Conservation (phyloP, 1,140 invertebrate genomes). For the Eulimnadia texana region DNA sequence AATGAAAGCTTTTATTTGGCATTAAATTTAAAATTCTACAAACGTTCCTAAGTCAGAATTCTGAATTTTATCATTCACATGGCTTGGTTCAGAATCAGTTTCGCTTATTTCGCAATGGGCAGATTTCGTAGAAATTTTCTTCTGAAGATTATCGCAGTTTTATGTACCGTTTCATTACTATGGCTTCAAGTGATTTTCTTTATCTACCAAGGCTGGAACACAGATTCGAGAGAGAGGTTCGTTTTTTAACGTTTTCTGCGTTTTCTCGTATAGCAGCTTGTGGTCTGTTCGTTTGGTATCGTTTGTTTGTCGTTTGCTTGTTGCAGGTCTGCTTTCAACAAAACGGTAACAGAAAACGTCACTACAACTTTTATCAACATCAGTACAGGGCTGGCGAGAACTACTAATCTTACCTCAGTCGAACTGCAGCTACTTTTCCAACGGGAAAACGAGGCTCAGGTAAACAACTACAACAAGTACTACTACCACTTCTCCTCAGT, state of each 20-base stretch:
- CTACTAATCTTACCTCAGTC: neutral
- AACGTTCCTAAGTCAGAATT: no score
- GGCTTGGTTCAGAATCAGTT: neutral
- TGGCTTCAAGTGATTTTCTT: constrained; percentile 6
- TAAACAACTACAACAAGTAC: neutral
- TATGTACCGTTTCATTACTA: neutral
- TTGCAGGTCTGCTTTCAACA: neutral
- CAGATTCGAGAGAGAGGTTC: neutral
- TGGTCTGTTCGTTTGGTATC: neutral
- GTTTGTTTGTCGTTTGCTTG: neutral
- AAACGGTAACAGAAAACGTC: neutral
- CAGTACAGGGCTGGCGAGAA: constrained; percentile 6
- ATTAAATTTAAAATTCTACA: no score
- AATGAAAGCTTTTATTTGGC: no score
- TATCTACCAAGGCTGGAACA: constrained; percentile 3
- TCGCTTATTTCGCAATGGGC: neutral
- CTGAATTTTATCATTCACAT: no score
- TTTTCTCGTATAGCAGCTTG: neutral
- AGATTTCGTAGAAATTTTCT: constrained; percentile 2
- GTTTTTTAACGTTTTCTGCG: neutral
- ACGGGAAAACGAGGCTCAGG: neutral
- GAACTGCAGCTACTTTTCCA: neutral
- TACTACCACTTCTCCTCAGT: neutral
- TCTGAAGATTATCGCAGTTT: neutral
- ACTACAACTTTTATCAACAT: neutral